Evolutionary conservation across 1,140 invertebrate species (phyloP), one percentile per base, ranked within the genome.

Genomic region (Zaprionus nigranus): DNA sequence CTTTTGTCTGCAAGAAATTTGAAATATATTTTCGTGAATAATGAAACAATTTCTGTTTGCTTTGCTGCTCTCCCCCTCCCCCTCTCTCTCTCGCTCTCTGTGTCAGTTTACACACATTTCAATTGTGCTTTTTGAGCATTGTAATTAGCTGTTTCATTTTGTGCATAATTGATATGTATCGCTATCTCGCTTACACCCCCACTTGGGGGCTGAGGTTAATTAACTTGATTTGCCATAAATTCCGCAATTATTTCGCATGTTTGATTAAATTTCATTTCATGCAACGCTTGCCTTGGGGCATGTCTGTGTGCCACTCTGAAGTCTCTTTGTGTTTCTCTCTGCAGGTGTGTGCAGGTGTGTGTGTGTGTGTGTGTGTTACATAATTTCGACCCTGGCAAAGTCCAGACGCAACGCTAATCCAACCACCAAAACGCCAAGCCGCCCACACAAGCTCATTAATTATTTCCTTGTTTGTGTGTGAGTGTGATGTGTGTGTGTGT

Each of bases 361-460:
- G 59, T 61, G 40, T 51, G 53, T 30, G 53, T 56, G 15, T 12
- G 28, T 17, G 28, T 20, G 61, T 79, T 79, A 68, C 72, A 59
- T 68, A 74, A 77, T 72, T 46, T 22, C 43, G 70, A 73, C 70
- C 63, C 63, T 73, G 51, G 57, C 63, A 43, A 46, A 17, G 61
- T 43, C 60, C 51, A 71, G 68, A 64, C 60, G 34, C 20, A 34
- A 64, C 49, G 61, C 53, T 57, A 65, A 65, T 63, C 40, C 68
- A 71, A 65, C 61, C 43, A 46, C 40, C 53, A 40, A 46, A 76
- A 43, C 22, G 38, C 22, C 34, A 56, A 40, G 20, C 46, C 57
- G n/a, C 63, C 26, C 69, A 65, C 62, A 78, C 53, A 67, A 61
- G 46, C 60, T 63, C 67, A 85, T 81, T 83, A 84, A 83, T 77